phyloP scores from a whole-genome alignment of 2,888 invertebrate genomes.

The Drosophila yooni region DNA sequence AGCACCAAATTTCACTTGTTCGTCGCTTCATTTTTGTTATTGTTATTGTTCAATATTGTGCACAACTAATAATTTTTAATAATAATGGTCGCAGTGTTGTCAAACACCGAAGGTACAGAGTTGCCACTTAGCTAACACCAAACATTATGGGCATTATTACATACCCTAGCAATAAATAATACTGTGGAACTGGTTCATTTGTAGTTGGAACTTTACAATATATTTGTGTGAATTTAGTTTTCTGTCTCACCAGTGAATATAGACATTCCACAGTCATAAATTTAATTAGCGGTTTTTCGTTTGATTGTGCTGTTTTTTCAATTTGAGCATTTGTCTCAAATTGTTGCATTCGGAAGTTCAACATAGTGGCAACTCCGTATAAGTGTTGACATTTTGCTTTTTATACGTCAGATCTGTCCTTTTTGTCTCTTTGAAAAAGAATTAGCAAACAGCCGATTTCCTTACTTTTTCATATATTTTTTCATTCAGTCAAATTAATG shows the following conservation, averaged over 20 bases:
- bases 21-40: constrained; percentile 60
- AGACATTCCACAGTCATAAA: background rate
- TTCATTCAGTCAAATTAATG: background rate
- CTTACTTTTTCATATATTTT: no score
- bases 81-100: constrained; percentile 32
- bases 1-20: constrained; percentile 69
- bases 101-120: constrained; percentile 4
- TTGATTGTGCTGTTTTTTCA: background rate
- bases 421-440: background rate
- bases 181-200: background rate
- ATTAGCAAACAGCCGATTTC: background rate
- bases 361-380: background rate
- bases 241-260: background rate
- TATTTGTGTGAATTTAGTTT: background rate
- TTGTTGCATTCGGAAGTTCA: background rate
- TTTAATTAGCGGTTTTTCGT: background rate
- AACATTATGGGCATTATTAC: constrained; percentile 3
- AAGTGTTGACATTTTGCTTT: background rate
- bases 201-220: background rate
- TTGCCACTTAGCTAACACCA: background rate
- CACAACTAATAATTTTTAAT: constrained; percentile 31
- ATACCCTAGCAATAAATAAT: background rate
- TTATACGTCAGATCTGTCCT: background rate
- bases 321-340: background rate
- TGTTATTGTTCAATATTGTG: constrained; percentile 29